A percentile compares a stretch with the other conserved stretches of the same genome.
These are phyloP conservation scores for Sinopyrophorus schimmeli DNA, from an alignment of 2,888 invertebrate species.

Conservation along the genomic window DNA sequence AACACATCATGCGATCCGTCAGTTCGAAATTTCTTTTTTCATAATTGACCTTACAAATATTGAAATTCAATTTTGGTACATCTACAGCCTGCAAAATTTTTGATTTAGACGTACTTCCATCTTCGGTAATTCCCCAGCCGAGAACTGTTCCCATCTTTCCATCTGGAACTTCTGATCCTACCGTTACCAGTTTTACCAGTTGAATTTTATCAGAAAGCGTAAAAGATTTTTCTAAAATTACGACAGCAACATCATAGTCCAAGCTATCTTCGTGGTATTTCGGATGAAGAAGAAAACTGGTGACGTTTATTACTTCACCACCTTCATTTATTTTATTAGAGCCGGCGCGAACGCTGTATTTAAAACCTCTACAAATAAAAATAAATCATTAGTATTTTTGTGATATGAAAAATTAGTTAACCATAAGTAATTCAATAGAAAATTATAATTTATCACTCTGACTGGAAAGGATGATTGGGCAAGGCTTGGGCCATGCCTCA, in stretches of 20 bases:
- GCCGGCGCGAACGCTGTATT: no score
- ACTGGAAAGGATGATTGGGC: no score
- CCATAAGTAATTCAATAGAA: no score
- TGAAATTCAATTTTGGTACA: background rate
- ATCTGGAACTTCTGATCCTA: background rate
- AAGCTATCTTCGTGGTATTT: background rate
- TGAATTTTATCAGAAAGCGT: background rate
- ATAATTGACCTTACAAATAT: background rate
- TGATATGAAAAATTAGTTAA: no score
- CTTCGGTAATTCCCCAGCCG: conserved; percentile 9
- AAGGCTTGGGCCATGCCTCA: no score
- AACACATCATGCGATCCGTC: conserved; percentile 5
- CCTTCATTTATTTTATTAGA: no score
- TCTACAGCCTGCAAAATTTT: conserved; percentile 2
- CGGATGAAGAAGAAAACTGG: background rate
- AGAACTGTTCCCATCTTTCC: background rate
- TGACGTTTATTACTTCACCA: background rate
- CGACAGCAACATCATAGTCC: conserved; percentile 6
- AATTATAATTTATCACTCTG: no score
- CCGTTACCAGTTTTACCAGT: background rate
- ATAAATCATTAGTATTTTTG: no score
- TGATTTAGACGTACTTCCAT: background rate
- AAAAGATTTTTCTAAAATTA: background rate
- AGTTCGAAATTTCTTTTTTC: background rate
- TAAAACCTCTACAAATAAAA: no score